Base-by-base conservation (phyloP, 2,888 invertebrate genomes). In the Pseudoips prasinana region DNA sequence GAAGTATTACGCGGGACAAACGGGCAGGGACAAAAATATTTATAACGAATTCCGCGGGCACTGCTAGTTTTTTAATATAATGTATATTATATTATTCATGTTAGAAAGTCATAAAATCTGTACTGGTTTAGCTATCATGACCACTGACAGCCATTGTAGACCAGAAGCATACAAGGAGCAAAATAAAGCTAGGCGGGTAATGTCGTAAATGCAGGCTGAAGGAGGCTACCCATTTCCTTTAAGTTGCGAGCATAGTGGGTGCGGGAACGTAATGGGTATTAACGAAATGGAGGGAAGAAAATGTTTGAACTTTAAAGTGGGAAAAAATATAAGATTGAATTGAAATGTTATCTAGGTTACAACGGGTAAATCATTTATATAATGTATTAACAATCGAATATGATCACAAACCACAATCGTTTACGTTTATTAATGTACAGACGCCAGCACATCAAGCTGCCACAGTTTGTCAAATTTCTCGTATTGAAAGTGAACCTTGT, bases 101-200 rank as follows among this genome's bases (percentile, higher is more conserved):
- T n/a, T n/a, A n/a, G n/a, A n/a, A n/a, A n/a, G n/a, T n/a, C 14
- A 14, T 14, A 14, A 14, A 14, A 14, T 5, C 14, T 14, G 14
- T 14, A 14, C 22, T 34, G 33, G 40, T 34, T 47, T 5, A 14
- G 5, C 14, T 14, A 60, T 55, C 52, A 55, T 39, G 49, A 39
- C 45, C 51, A 49, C 49, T 60, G 57, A 61, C 62, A 58, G 54
- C 53, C 42, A 60, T 53, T 60, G 64, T 58, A 51, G 45, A 46
- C n/a, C n/a, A n/a, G n/a, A n/a, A n/a, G 22, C 50, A 44, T 39
- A 38, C 46, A 38, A 39, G 41, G 33, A 26, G 61, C 61, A 57
- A 61, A 64, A 64, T 69, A 69, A 70, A 64, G 60, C 58, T 60
- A 46, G 58, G 43, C 51, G 45, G 46, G 61, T 52, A 52, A 58